Conservation (phyloP, 2,113 vertebrate species). For the Willisornis vidua region DNA sequence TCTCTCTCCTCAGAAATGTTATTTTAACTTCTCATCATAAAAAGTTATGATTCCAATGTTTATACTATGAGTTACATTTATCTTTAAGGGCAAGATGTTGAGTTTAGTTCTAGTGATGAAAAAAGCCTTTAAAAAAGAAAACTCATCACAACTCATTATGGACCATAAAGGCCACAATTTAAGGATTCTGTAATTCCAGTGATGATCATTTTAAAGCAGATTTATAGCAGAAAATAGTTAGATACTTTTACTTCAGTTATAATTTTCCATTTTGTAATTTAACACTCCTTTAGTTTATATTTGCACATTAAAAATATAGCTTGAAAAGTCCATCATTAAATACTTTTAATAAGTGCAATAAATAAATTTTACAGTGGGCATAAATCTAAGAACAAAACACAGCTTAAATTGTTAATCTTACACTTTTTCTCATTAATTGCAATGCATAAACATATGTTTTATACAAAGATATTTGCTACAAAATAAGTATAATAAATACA, state of each 20-base stretch:
- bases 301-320: slow-evolving; percentile 95
- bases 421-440: slow-evolving; percentile 95
- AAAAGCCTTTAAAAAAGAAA: slow-evolving; percentile 80
- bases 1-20: background rate
- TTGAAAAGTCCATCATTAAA: slow-evolving; percentile 97
- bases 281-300: slow-evolving; percentile 91
- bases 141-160: slow-evolving; percentile 80
- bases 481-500: slow-evolving; percentile 99
- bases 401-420: slow-evolving; percentile 96
- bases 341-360: slow-evolving; percentile 97
- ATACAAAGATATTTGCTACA: slow-evolving; percentile 92
- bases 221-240: slow-evolving; percentile 94
- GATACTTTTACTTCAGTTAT: slow-evolving; percentile 92
- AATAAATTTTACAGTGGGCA: slow-evolving; percentile 91
- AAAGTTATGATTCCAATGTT: slow-evolving; percentile 67
- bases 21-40: slow-evolving; percentile 58
- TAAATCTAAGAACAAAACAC: slow-evolving; percentile 98
- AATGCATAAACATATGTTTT: slow-evolving; percentile 97
- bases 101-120: slow-evolving; percentile 72
- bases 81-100: slow-evolving; percentile 77
- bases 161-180: slow-evolving; percentile 82
- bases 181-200: slow-evolving; percentile 79
- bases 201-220: slow-evolving; percentile 84
- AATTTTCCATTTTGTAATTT: slow-evolving; percentile 91
- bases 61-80: slow-evolving; percentile 65